A percentile compares a stretch with the other conserved stretches of the same genome.
These are phyloP conservation scores for Zaprionus tsacasi DNA, from an alignment of 1,140 invertebrate species.

Conservation along the genomic window DNA sequence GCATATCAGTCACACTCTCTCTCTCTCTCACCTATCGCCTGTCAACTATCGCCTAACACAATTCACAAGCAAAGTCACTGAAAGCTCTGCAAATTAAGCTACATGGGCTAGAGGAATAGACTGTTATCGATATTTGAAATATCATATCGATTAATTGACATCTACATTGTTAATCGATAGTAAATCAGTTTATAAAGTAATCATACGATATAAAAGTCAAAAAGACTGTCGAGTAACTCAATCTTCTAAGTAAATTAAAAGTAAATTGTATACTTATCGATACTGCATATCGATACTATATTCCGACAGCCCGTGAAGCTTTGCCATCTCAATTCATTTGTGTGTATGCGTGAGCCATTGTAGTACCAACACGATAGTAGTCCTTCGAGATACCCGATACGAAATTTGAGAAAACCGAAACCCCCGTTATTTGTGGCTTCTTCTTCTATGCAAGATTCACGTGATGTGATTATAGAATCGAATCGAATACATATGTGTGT, in stretches of 20 bases:
- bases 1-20: constrained; percentile 18
- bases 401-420: constrained; percentile 24
- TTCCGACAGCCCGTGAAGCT: constrained; percentile 11
- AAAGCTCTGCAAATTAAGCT: constrained; percentile 15
- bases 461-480: constrained; percentile 51
- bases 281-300: not conserved
- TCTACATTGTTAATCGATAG: no score
- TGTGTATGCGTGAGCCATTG: constrained; percentile 40
- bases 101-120: constrained; percentile 7
- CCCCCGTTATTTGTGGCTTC: constrained; percentile 35
- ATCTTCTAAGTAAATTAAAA: no score
- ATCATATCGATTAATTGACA: no score
- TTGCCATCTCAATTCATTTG: constrained; percentile 39
- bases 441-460: constrained; percentile 77
- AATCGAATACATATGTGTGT: constrained; percentile 13
- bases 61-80: not conserved
- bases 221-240: no score
- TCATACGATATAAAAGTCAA: no score
- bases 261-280: not conserved
- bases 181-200: no score
- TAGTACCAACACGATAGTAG: constrained; percentile 12
- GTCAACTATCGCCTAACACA: not conserved
- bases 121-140: not conserved
- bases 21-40: not conserved
- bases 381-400: constrained; percentile 8